These are phyloP conservation scores for Gibbula magus DNA, from an alignment of 2,888 invertebrate genomes.

Conservation along the genomic window DNA sequence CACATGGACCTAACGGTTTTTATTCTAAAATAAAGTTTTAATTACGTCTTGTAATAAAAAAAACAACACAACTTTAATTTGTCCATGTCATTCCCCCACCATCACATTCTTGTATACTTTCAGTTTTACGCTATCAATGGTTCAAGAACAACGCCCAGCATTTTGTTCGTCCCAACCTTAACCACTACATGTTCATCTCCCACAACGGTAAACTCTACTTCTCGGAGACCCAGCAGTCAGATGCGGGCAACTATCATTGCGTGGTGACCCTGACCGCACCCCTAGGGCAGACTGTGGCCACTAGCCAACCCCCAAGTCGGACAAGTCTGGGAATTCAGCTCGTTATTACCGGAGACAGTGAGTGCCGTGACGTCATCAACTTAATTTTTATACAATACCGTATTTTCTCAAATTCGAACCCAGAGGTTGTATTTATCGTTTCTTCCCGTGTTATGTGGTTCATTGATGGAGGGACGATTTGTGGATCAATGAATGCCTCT, in stretches of 20 bases:
- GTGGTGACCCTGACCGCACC: conserved; percentile 52
- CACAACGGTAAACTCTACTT: conserved; percentile 95
- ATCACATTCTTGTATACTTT: background rate
- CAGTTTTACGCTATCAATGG: conserved; percentile 84
- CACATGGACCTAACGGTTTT: no score
- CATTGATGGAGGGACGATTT: no score
- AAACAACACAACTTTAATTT: no score
- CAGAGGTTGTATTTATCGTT: no score
- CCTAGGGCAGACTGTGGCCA: conserved; percentile 43
- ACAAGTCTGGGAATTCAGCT: conserved; percentile 56
- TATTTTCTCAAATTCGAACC: no score
- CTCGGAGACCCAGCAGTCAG: conserved; percentile 90
- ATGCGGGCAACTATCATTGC: conserved; percentile 61
- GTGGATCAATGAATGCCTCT: no score
- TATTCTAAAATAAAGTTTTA: no score
- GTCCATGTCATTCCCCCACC: background rate
- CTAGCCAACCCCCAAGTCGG: conserved; percentile 48
- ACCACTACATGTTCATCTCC: conserved; percentile 89
- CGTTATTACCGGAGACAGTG: conserved; percentile 51
- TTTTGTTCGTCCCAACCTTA: conserved; percentile 92
- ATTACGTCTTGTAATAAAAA: no score
- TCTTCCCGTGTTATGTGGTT: no score
- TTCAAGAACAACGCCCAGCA: conserved; percentile 91
- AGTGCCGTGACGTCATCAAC: conserved; percentile 25
- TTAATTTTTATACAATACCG: no score